phyloP scores from a whole-genome alignment of 2,797 vertebrate genomes.

The Acipenser oxyrinchus region DNA sequence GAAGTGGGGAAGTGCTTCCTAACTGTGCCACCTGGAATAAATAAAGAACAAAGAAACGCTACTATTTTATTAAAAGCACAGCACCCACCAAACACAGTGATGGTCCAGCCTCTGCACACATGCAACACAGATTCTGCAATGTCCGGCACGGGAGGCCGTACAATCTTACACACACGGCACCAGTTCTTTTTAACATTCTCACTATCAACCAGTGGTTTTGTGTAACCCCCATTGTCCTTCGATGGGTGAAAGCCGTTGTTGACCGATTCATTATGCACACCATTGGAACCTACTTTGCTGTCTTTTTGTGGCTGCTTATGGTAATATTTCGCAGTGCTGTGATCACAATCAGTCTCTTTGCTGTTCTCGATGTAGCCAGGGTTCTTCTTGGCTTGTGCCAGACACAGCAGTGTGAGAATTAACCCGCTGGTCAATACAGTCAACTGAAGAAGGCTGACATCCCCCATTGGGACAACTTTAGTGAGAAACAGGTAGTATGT shows the following conservation, averaged over 20 bases:
- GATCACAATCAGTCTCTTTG: slow-evolving; percentile 23
- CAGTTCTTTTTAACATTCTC: slow-evolving; percentile 48
- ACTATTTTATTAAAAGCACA: neutral
- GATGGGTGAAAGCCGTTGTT: slow-evolving; percentile 26
- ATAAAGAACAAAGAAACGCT: neutral
- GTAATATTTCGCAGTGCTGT: slow-evolving; percentile 57
- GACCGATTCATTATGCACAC: slow-evolving; percentile 28
- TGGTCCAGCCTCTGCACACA: slow-evolving; percentile 89
- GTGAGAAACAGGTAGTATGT: slow-evolving; percentile 87
- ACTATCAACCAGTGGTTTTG: slow-evolving; percentile 29
- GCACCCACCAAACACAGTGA: slow-evolving; percentile 93
- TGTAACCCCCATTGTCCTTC: slow-evolving; percentile 34
- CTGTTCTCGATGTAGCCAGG: slow-evolving; percentile 67
- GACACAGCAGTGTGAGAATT: slow-evolving; percentile 64
- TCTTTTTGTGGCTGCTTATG: slow-evolving; percentile 36
- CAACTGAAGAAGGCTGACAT: slow-evolving; percentile 53
- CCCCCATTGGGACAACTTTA: slow-evolving; percentile 69
- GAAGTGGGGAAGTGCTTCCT: neutral
- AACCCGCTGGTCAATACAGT: slow-evolving; percentile 62
- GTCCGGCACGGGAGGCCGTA: slow-evolving; percentile 76
- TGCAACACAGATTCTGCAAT: slow-evolving; percentile 84
- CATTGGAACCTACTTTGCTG: slow-evolving; percentile 26
- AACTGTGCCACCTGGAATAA: no score
- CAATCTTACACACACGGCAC: slow-evolving; percentile 69
- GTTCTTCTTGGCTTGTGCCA: slow-evolving; percentile 72